Percentiles rank a stretch among this genome's conserved stretches.
Evolutionary conservation across 2,797 vertebrate genomes (phyloP).

Genomic region (Oryzias sinensis): DNA sequence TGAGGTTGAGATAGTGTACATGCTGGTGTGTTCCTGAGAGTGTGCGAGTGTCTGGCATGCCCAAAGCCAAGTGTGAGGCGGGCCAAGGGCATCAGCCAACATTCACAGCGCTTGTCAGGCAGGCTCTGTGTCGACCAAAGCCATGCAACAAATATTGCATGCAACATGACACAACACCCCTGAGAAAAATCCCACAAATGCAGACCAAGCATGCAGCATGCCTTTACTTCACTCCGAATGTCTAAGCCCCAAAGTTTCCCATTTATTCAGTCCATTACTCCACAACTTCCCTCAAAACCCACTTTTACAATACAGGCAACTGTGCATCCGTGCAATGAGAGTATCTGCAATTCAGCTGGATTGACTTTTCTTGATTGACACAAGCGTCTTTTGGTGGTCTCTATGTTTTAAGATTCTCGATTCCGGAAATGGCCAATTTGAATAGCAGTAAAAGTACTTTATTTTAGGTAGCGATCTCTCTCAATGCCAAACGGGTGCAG

Average conservation of each 20-base stretch:
- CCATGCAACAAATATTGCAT: constrained; percentile 71
- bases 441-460: constrained; percentile 34
- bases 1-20: constrained; percentile 54
- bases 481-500: constrained; percentile 78
- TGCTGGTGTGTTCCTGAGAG: constrained; percentile 59
- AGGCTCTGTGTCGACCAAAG: constrained; percentile 47
- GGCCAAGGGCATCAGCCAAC: constrained; percentile 66
- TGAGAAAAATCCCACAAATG: constrained; percentile 26
- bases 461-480: constrained; percentile 70
- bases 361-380: constrained; percentile 49
- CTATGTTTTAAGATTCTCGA: constrained; percentile 25
- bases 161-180: constrained; percentile 47
- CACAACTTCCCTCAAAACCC: constrained; percentile 47
- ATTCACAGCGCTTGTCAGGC: constrained; percentile 61
- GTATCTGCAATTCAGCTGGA: constrained; percentile 71
- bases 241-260: constrained; percentile 43
- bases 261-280: constrained; percentile 31
- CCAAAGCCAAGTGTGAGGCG: constrained; percentile 47
- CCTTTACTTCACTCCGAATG: constrained; percentile 42
- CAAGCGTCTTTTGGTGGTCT: background rate
- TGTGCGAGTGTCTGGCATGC: constrained; percentile 65
- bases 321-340: constrained; percentile 79
- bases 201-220: constrained; percentile 60
- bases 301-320: constrained; percentile 74
- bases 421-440: constrained; percentile 46